These are phyloP conservation scores for Cerastis rubricosa DNA, from an alignment of 2,888 invertebrate genomes.

Conservation along the genomic window DNA sequence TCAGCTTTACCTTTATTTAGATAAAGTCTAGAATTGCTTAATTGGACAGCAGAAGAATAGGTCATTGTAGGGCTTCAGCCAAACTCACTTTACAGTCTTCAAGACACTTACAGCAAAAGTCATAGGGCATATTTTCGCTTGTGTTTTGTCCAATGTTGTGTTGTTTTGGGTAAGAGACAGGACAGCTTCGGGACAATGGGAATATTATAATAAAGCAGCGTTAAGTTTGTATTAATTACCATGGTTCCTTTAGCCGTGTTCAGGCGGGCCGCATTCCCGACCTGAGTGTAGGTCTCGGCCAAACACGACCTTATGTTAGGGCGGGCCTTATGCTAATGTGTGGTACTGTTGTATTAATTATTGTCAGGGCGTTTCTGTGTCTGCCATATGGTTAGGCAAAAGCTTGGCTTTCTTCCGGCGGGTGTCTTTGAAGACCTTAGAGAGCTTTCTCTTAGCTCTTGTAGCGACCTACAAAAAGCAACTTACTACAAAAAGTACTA, in stretches of 20 bases:
- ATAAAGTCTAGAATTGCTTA: constrained; percentile 35
- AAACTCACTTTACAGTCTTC: constrained; percentile 3
- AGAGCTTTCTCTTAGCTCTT: no score
- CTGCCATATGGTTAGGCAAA: constrained; percentile 12
- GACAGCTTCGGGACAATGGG: constrained; percentile 70
- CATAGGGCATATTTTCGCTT: constrained; percentile 10
- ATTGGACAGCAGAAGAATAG: background rate
- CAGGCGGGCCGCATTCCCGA: constrained; percentile 55
- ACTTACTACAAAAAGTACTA: no score
- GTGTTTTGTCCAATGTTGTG: background rate
- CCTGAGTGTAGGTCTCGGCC: constrained; percentile 32
- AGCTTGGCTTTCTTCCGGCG: constrained; percentile 2
- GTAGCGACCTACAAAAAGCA: no score
- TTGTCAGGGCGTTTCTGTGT: constrained; percentile 15
- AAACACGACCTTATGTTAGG: constrained; percentile 29
- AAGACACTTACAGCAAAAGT: constrained; percentile 7
- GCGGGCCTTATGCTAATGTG: constrained; percentile 43
- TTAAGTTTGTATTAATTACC: constrained; percentile 68
- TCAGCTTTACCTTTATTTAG: background rate
- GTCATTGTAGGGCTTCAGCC: constrained; percentile 10
- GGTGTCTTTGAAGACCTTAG: background rate
- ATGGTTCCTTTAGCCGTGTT: constrained; percentile 40
- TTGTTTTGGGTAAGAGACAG: constrained; percentile 37
- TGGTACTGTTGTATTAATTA: constrained; percentile 41
- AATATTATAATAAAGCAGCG: constrained; percentile 72